phyloP scores from a whole-genome alignment of 1,140 invertebrate species.

The Campoletis sonorensis region DNA sequence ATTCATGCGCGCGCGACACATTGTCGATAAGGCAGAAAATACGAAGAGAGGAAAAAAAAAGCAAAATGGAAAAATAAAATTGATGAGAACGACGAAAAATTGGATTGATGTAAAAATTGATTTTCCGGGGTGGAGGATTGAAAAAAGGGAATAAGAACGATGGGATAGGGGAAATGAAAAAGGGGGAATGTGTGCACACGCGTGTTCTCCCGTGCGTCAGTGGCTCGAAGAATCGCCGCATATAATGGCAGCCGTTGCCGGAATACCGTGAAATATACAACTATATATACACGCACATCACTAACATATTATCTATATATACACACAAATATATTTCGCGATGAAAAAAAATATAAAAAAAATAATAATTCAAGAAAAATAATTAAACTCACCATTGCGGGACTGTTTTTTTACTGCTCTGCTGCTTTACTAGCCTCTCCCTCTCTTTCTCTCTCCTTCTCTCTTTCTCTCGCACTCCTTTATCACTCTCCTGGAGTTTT shows the following conservation, averaged over 20 bases:
- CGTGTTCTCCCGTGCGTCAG: conserved; percentile 19
- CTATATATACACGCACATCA: not conserved
- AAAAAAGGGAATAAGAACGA: not conserved
- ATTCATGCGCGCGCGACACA: conserved; percentile 12
- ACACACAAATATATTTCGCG: not conserved
- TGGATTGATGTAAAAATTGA: not conserved
- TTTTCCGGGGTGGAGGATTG: not conserved
- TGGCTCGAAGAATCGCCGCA: conserved; percentile 15
- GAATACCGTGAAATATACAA: conserved; percentile 18
- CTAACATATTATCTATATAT: not conserved
- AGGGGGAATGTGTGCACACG: not conserved
- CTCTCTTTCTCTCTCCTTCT: conserved; percentile 18
- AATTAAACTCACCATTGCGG: conserved; percentile 31
- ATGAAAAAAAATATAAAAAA: not conserved
- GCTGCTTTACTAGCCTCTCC: not conserved
- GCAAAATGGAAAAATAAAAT: not conserved
- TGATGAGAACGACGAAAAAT: not conserved
- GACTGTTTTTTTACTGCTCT: conserved; percentile 27
- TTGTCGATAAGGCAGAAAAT: conserved; percentile 6
- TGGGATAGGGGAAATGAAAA: not conserved
- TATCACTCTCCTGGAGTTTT: conserved; percentile 32
- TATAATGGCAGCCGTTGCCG: conserved; percentile 22
- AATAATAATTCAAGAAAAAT: not conserved
- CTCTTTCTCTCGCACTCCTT: conserved; percentile 19
- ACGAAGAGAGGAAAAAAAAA: not conserved